Percentiles rank a stretch among this genome's conserved stretches.
phyloP scores from a whole-genome alignment of 2,113 vertebrate genomes.

The Empidonax traillii region DNA sequence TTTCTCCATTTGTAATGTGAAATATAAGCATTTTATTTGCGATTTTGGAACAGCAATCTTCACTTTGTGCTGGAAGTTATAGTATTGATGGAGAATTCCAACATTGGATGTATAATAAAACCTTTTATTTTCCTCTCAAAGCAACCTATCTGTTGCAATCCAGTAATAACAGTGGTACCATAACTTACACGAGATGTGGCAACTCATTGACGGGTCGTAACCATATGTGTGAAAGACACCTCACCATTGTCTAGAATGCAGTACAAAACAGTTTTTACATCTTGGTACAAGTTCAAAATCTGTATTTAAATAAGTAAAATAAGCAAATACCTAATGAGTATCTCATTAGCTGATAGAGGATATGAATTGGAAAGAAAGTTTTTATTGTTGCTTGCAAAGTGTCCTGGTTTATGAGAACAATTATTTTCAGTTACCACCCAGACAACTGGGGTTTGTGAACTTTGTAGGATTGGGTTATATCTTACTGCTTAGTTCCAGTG shows the following conservation, averaged over 20 bases:
- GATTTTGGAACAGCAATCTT: neutral
- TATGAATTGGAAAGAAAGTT: neutral
- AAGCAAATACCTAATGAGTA: neutral
- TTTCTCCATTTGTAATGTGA: neutral
- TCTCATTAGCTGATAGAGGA: neutral
- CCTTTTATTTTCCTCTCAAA: neutral
- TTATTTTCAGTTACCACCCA: neutral
- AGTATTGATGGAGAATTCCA: neutral
- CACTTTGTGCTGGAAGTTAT: neutral
- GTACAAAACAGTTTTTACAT: neutral
- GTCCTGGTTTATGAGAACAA: neutral
- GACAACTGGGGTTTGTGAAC: neutral
- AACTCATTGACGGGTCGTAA: neutral
- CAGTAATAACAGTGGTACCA: neutral
- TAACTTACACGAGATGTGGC: neutral
- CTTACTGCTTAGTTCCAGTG: neutral
- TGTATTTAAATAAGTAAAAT: neutral
- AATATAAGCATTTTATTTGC: neutral
- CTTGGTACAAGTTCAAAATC: neutral
- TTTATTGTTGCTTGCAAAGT: neutral
- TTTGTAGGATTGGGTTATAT: neutral
- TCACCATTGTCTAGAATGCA: neutral
- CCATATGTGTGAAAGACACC: neutral
- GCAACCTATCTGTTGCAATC: neutral
- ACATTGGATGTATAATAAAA: neutral